phyloP scores from a whole-genome alignment of 2,113 vertebrate species.

The Noctilio leporinus region DNA sequence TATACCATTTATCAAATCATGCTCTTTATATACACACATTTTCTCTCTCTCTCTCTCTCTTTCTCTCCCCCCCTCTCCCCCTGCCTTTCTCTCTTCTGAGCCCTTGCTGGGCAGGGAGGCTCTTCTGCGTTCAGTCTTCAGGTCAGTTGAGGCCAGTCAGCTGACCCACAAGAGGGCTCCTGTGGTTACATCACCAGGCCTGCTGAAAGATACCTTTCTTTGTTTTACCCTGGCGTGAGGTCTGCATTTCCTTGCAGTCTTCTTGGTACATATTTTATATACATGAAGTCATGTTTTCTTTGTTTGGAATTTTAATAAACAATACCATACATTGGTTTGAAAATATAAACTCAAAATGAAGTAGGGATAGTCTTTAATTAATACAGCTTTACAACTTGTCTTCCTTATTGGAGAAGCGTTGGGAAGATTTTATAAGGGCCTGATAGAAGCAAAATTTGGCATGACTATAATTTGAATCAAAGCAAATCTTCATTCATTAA shows the following conservation, averaged over 20 bases:
- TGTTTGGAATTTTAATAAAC: background rate
- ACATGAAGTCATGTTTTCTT: background rate
- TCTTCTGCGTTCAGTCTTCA: background rate
- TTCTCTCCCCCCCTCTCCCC: no score
- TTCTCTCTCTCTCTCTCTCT: background rate
- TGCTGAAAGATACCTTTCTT: background rate
- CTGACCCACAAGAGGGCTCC: background rate
- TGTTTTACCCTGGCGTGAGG: background rate
- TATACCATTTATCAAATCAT: background rate
- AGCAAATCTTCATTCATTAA: background rate
- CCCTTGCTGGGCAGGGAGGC: background rate
- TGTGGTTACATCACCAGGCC: background rate
- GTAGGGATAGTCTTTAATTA: background rate
- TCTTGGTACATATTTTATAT: background rate
- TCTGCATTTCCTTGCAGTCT: background rate
- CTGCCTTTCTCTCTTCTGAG: no score
- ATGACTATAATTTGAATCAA: slow-evolving; percentile 11
- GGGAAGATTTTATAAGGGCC: background rate
- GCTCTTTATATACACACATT: background rate
- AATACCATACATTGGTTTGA: background rate
- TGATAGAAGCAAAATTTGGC: background rate
- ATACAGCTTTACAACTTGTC: background rate
- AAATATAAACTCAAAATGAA: background rate
- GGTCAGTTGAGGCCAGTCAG: background rate
- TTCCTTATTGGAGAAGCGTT: background rate